These are phyloP conservation scores for Magallana nippona DNA, from an alignment of 2,888 invertebrate species.

Conservation along the genomic window DNA sequence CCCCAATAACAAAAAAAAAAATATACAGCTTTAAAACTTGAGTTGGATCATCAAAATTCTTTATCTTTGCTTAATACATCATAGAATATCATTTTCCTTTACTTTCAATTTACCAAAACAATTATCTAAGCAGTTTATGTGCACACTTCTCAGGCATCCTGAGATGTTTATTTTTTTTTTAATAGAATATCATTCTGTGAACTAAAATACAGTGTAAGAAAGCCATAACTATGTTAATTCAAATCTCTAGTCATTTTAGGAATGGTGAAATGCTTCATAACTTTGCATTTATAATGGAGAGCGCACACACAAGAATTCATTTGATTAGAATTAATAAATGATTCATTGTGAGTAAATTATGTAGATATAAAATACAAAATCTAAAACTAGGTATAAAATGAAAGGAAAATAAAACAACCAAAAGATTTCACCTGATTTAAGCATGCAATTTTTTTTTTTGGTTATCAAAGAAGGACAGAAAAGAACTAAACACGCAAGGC, in stretches of 20 bases:
- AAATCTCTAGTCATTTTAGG: conserved; percentile 15
- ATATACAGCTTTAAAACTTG: background rate
- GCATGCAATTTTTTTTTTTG: conserved; percentile 8
- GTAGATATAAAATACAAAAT: conserved; percentile 8
- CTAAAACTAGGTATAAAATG: conserved; percentile 26
- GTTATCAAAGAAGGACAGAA: conserved; percentile 26
- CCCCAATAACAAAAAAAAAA: background rate
- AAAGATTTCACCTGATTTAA: conserved; percentile 23
- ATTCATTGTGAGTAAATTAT: conserved; percentile 21
- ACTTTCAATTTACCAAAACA: background rate
- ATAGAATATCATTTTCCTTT: background rate
- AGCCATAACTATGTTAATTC: background rate
- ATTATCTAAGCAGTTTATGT: conserved; percentile 15
- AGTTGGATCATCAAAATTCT: background rate
- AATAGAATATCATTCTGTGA: background rate
- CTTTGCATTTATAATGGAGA: conserved; percentile 16
- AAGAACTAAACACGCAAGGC: conserved; percentile 11
- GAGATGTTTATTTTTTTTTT: background rate
- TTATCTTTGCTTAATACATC: background rate
- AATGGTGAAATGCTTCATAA: conserved; percentile 14
- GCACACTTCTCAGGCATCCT: background rate
- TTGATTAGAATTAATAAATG: background rate
- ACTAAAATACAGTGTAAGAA: conserved; percentile 16
- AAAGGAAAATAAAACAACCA: background rate
- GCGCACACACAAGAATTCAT: conserved; percentile 23